These are phyloP conservation scores for Brenthis daphne DNA, from an alignment of 2,888 invertebrate species.

Conservation along the genomic window DNA sequence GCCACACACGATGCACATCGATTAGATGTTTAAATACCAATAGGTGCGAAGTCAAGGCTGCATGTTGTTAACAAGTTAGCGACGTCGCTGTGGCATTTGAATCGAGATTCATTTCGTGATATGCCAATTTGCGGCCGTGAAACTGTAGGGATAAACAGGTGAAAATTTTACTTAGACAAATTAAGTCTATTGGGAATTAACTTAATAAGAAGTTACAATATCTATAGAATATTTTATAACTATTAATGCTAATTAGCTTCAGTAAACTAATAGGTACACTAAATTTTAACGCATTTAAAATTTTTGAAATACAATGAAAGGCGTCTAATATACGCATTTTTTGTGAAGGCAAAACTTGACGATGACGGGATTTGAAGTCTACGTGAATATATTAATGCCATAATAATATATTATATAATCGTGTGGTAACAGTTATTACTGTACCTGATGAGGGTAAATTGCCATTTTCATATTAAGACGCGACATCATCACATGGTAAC, in stretches of 20 bases:
- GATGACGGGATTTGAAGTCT: conserved; percentile 3
- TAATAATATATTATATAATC: conserved; percentile 34
- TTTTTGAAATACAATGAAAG: background rate
- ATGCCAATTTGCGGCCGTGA: conserved; percentile 55
- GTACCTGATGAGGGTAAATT: conserved; percentile 35
- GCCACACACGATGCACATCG: conserved; percentile 38
- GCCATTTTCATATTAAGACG: conserved; percentile 31
- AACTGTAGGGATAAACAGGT: conserved; percentile 18
- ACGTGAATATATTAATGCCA: conserved; percentile 13
- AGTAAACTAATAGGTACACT: background rate
- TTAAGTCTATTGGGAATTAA: background rate
- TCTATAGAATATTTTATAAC: background rate
- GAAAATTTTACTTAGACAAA: conserved; percentile 8
- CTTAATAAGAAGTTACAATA: background rate
- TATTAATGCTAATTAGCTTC: background rate
- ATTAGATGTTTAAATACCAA: conserved; percentile 52
- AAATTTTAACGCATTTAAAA: too few relatives aligned
- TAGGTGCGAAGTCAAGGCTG: conserved; percentile 60
- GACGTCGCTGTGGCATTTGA: conserved; percentile 54
- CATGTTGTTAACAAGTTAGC: conserved; percentile 33
- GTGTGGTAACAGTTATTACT: conserved; percentile 34
- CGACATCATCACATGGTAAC: conserved; percentile 28
- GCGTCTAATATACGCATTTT: background rate
- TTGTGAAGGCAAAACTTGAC: background rate
- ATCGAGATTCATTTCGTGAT: conserved; percentile 61